Conservation (phyloP, 2,113 vertebrate species). For the Hoplias malabaricus region DNA sequence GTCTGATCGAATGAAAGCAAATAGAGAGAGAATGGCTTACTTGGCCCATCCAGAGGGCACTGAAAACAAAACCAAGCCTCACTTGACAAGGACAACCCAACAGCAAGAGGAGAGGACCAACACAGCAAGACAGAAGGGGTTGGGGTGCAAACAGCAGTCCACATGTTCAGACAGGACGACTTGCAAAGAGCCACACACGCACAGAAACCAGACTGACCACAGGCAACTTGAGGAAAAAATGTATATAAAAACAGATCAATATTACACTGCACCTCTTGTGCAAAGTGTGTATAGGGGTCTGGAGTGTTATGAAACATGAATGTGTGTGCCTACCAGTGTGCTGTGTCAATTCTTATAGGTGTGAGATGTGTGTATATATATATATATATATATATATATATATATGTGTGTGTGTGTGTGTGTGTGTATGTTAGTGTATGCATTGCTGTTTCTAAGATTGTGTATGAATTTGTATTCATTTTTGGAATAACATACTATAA, state of each 20-base stretch:
- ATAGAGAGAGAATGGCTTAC: constrained; percentile 47
- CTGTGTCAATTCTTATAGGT: background rate
- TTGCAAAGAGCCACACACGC: constrained; percentile 47
- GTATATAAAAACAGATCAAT: constrained; percentile 62
- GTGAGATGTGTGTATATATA: background rate
- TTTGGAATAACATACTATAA: too few species aligned
- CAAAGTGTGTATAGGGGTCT: constrained; percentile 63
- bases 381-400: background rate
- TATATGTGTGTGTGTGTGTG: constrained; percentile 17
- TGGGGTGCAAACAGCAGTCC: constrained; percentile 34
- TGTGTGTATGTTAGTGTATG: constrained; percentile 33
- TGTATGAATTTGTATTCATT: too few species aligned
- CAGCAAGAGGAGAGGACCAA: constrained; percentile 42
- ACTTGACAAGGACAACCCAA: constrained; percentile 42
- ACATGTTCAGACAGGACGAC: constrained; percentile 46
- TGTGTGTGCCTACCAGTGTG: constrained; percentile 28
- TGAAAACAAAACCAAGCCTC: constrained; percentile 48
- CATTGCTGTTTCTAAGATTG: too few species aligned
- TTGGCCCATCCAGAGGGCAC: constrained; percentile 34
- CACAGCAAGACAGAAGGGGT: constrained; percentile 42
- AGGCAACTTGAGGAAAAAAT: constrained; percentile 44
- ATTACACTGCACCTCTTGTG: constrained; percentile 69
- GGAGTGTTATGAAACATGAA: too few species aligned
- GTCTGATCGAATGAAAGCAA: constrained; percentile 23
- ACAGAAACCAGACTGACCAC: constrained; percentile 42